phyloP scores from a whole-genome alignment of 2,888 invertebrate species.

The Synanthedon myopaeformis region DNA sequence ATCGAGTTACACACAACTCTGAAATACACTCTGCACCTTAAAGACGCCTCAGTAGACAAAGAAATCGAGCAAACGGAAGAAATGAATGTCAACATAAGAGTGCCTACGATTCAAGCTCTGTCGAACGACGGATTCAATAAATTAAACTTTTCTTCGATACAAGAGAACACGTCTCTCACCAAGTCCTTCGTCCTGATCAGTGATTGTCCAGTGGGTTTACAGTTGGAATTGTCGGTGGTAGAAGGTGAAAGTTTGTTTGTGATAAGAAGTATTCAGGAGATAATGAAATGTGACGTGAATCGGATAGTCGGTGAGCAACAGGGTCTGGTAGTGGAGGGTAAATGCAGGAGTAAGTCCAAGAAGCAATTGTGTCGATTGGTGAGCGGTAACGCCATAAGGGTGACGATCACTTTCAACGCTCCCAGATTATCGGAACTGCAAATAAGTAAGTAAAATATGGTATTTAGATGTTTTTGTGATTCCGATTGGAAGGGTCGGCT shows the following conservation, averaged over 20 bases:
- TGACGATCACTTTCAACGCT: constrained; percentile 40
- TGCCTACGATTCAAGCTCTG: constrained; percentile 50
- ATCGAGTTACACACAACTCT: constrained; percentile 31
- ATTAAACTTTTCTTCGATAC: constrained; percentile 35
- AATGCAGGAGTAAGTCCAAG: constrained; percentile 30
- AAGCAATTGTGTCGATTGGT: constrained; percentile 50
- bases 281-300: constrained; percentile 45
- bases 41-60: constrained; percentile 41
- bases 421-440: constrained; percentile 36
- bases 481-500: not conserved
- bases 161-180: constrained; percentile 26
- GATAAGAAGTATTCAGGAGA: constrained; percentile 49
- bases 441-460: constrained; percentile 23
- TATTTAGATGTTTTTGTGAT: not conserved
- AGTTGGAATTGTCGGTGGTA: constrained; percentile 35
- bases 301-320: constrained; percentile 41
- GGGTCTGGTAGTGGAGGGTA: constrained; percentile 26
- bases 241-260: constrained; percentile 40
- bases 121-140: constrained; percentile 49
- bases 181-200: constrained; percentile 50
- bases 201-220: constrained; percentile 47
- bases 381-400: constrained; percentile 46
- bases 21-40: constrained; percentile 34
- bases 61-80: constrained; percentile 35
- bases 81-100: constrained; percentile 35